Percentiles rank a stretch among this genome's conserved stretches.
Conservation (phyloP, 2,113 vertebrate species). For the Martes martes region DNA sequence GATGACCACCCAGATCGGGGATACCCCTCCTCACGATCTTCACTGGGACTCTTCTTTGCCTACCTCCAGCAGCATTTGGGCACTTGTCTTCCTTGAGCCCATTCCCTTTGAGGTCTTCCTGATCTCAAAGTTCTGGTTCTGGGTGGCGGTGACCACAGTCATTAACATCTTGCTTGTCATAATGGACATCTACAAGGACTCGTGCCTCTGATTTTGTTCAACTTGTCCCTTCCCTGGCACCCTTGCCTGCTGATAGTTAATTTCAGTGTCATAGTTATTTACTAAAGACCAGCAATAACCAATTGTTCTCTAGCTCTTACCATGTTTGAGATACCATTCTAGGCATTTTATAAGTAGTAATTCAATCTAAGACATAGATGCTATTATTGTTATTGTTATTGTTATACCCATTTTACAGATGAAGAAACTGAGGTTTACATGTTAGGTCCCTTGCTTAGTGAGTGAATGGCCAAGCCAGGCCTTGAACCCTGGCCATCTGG, state of each 20-base stretch:
- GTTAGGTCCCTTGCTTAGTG: neutral
- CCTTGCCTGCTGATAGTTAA: neutral
- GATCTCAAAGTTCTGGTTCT: neutral
- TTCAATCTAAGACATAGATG: neutral
- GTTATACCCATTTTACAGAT: neutral
- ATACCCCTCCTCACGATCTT: neutral
- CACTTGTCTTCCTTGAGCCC: no score
- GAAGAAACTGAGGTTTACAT: neutral
- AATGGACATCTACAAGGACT: neutral
- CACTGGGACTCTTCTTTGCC: neutral
- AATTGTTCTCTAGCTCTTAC: neutral
- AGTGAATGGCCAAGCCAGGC: neutral
- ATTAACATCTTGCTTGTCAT: neutral
- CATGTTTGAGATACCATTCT: neutral
- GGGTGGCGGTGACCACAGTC: neutral
- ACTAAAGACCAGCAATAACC: neutral
- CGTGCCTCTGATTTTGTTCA: neutral
- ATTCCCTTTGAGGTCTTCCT: neutral
- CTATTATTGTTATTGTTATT: neutral
- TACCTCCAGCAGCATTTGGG: neutral
- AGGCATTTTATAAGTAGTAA: neutral
- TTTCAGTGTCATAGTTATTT: neutral
- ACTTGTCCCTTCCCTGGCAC: neutral
- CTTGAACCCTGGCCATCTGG: neutral
- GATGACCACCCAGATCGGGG: neutral